Evolutionary conservation across 2,113 vertebrate species (phyloP), one percentile per base, ranked within the genome.

Genomic region (Dissostichus mawsoni): DNA sequence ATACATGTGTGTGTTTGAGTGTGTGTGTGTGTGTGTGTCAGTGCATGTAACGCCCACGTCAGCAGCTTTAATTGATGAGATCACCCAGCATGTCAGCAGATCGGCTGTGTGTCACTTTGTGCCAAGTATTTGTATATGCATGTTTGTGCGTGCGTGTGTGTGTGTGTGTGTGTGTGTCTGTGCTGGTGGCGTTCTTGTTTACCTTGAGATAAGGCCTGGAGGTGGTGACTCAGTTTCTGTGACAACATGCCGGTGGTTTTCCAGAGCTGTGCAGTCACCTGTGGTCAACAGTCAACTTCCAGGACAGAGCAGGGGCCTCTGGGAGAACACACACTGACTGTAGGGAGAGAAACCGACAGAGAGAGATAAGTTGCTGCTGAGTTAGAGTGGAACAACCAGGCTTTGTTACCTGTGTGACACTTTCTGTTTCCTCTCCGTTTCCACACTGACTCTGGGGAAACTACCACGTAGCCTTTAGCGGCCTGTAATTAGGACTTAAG

Each of bases 401-500:
- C 53, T 51, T 18, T 57, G 59, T 61, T 76, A 86, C 77, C 74
- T 86, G 66, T 33, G 70, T 56, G 59, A 88, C 71, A 76, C 58
- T 74, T 74, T 81, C 68, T 11, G 11, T 68, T 84, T 89, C 88
- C 75, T 81, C 68, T 71, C 70, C 9, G 78, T 48, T 79, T 88
- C 74, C 71, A 79, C 70, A 68, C 74, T 18, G 65, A 59, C 62
- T 78, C 68, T 78, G 81, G 74, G 36, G 84, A 81, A 67, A 88
- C 86, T 85, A 82, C 89, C 89, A 84, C 59, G 3, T 23, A 69
- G 78, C 44, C 70, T 48, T 12, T 51, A 23, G 18, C 20, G 59
- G 78, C 76, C 85, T 89, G 58, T 91, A 92, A 91, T 91, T 85
- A 85, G 57, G 64, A 69, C 63, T 62, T 78, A 52, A 83, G 72